Percentiles rank a stretch among this genome's conserved stretches.
Conservation (phyloP, 2,113 vertebrate genomes). For the Nycticebus coucang region DNA sequence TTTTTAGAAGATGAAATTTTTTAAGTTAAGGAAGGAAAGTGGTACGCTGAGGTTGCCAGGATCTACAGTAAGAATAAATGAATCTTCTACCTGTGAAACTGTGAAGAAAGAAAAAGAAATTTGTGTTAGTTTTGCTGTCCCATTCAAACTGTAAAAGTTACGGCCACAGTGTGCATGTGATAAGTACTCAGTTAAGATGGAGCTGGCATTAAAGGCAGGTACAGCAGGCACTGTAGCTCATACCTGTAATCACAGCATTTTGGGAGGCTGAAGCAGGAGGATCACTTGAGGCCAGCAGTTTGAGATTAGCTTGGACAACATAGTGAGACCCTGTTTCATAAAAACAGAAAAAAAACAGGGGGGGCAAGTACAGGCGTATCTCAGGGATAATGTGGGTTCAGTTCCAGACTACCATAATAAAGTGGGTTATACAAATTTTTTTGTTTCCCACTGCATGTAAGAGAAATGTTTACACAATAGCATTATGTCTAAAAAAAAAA, state of each 20-base stretch:
- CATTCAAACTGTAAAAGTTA: too few relatives aligned
- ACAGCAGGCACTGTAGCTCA: neutral
- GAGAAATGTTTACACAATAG: neutral
- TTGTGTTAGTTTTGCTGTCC: too few relatives aligned
- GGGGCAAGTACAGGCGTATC: neutral
- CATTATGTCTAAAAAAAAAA: neutral
- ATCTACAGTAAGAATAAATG: too few relatives aligned
- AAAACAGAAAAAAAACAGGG: too few relatives aligned
- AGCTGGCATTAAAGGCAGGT: neutral
- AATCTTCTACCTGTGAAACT: too few relatives aligned
- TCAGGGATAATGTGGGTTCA: neutral
- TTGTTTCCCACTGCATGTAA: neutral
- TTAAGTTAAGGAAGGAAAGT: neutral
- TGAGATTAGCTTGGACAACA: too few relatives aligned
- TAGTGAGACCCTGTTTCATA: too few relatives aligned
- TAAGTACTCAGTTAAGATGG: neutral
- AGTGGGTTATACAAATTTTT: neutral
- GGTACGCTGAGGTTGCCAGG: neutral
- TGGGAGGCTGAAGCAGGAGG: too few relatives aligned
- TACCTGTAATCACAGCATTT: too few relatives aligned
- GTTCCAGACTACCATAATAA: neutral
- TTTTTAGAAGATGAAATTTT: neutral
- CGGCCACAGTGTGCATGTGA: too few relatives aligned
- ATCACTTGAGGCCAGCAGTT: too few relatives aligned
- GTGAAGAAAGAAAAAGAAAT: too few relatives aligned